These are phyloP conservation scores for Brassicogethes aeneus DNA, from an alignment of 2,888 invertebrate species.

Conservation along the genomic window DNA sequence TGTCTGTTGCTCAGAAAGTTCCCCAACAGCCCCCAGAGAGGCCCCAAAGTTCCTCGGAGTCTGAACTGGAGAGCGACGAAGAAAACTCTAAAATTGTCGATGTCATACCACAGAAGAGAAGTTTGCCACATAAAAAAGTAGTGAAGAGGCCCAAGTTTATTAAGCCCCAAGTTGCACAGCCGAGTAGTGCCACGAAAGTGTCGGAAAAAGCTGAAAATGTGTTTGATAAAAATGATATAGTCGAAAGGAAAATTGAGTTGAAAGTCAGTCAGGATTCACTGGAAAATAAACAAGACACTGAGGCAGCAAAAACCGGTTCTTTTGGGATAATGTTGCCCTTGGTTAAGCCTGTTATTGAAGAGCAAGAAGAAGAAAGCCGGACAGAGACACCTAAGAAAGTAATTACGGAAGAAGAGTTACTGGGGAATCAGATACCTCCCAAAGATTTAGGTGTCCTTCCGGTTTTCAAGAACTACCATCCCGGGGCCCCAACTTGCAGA, in stretches of 20 bases:
- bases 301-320: conserved; percentile 21
- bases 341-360: conserved; percentile 14
- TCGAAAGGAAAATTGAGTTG: conserved; percentile 45
- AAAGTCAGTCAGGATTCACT: conserved; percentile 37
- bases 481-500: conserved; percentile 71
- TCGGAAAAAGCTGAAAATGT: conserved; percentile 44
- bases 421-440: conserved; percentile 57
- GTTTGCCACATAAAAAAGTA: conserved; percentile 37
- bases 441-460: conserved; percentile 65
- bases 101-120: conserved; percentile 43
- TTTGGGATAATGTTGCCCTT: conserved; percentile 30
- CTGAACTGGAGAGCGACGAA: conserved; percentile 59
- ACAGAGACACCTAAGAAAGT: conserved; percentile 27
- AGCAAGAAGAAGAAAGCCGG: conserved; percentile 23
- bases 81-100: conserved; percentile 29
- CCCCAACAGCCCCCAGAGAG: conserved; percentile 29
- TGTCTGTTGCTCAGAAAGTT: conserved; percentile 18
- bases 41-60: conserved; percentile 40
- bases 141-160: conserved; percentile 51
- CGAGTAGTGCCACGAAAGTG: conserved; percentile 28
- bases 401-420: conserved; percentile 57
- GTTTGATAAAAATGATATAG: conserved; percentile 43
- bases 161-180: conserved; percentile 29
- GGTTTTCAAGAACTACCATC: conserved; percentile 78
- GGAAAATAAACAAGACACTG: conserved; percentile 9